phyloP scores from a whole-genome alignment of 2,113 vertebrate genomes.

The Haemorhous mexicanus region DNA sequence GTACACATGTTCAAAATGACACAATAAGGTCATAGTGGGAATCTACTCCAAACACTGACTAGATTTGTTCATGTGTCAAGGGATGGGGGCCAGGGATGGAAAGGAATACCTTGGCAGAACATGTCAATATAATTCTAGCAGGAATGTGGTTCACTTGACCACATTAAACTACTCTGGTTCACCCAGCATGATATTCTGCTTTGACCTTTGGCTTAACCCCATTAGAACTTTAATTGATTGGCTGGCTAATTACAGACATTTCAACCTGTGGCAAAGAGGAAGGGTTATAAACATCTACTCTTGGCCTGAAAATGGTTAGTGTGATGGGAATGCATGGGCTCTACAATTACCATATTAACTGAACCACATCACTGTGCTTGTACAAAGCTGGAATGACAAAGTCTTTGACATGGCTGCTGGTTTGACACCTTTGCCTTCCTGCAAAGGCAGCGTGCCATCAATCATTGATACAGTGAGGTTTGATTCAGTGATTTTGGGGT shows the following conservation, averaged over 20 bases:
- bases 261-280: neutral
- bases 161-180: neutral
- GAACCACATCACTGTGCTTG: neutral
- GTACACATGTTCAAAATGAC: neutral
- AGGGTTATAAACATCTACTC: neutral
- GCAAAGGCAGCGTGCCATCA: neutral
- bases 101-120: neutral
- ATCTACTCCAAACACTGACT: neutral
- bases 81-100: neutral
- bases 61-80: neutral
- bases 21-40: neutral
- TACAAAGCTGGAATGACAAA: neutral
- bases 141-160: neutral
- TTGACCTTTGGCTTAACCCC: neutral
- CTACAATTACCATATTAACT: neutral
- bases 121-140: neutral
- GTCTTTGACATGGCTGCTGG: neutral
- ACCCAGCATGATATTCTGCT: neutral
- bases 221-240: neutral
- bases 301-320: neutral
- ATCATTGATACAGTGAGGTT: neutral
- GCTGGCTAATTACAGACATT: neutral
- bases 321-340: neutral
- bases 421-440: neutral
- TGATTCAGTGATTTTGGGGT: rapidly evolving